Percentiles rank a stretch among this genome's conserved stretches.
Evolutionary conservation across 2,888 invertebrate genomes (phyloP).

Genomic region (Eudasyphora cyanicolor): DNA sequence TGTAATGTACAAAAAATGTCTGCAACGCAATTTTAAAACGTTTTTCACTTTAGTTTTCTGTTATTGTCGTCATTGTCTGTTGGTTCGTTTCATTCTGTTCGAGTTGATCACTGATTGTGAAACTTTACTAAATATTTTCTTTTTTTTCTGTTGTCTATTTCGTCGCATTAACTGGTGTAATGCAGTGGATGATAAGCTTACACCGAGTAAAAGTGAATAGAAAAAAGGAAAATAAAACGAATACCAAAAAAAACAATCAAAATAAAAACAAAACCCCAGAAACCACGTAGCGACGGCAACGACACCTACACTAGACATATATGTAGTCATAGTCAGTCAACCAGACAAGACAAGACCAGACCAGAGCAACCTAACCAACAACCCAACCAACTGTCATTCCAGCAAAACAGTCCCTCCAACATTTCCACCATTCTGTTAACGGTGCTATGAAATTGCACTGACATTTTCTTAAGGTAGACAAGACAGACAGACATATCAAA

Average conservation of each 20-base stretch:
- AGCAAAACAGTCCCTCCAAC: background rate
- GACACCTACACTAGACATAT: background rate
- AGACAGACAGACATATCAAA: no score
- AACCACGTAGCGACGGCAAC: conserved; percentile 44
- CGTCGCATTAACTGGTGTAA: conserved; percentile 43
- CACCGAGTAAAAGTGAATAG: conserved; percentile 7
- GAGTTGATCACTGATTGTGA: conserved; percentile 49
- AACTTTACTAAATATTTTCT: conserved; percentile 40
- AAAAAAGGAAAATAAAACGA: no score
- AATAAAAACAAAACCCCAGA: background rate
- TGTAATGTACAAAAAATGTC: conserved; percentile 42
- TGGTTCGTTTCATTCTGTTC: conserved; percentile 5
- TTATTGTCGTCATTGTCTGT: conserved; percentile 6
- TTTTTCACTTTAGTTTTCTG: conserved; percentile 20
- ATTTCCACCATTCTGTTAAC: no score
- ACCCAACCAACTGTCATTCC: background rate
- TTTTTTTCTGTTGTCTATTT: conserved; percentile 18
- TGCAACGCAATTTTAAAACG: conserved; percentile 53
- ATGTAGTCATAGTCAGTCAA: conserved; percentile 34
- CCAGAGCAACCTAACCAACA: background rate
- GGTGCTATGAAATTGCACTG: no score
- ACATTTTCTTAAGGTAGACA: no score
- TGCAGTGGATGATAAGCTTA: conserved; percentile 52
- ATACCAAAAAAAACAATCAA: background rate
- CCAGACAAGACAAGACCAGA: background rate